Base-by-base conservation (phyloP, 1,140 invertebrate species). In the Drosophila azteca region DNA sequence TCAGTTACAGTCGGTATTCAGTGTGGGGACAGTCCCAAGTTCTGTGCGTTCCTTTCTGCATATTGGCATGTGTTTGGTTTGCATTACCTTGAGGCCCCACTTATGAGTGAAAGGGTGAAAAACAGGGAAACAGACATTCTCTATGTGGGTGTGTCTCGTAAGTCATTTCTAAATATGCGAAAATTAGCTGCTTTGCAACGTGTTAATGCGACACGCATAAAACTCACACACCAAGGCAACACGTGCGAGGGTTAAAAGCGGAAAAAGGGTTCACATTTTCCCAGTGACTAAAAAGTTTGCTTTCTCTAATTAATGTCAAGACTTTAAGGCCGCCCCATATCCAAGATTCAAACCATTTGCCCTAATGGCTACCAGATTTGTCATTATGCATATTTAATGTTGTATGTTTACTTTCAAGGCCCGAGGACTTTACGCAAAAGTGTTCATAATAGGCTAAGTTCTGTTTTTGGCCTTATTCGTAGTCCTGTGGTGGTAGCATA, bases 141-240 rank as follows among this genome's bases (percentile, higher is more conserved):
- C 11, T 4, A 39, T 39, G 35, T 11, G 9, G 9, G 11, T 39
- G 9, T 13, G 39, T 66, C 39, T 60, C 39, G 31, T 54, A 26
- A 52, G 73, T 54, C 55, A 53, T 60, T 68, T 76, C 62, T 76
- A 76, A 76, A 68, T 76, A 76, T 76, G 73, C 73, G 55, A 76
- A 67, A 35, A 51, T 53, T 0, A 74, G 48, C 50, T 67, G 62
- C 62, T 65, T 54, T 50, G 50, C 11, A 52, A 20, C 1, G 17
- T 20, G 17, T 20, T 20, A 20, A 20, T 20, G 17, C 17, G 17
- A 20, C 17, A 20, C 17, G 17, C 17, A 20, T 20, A 20, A 20
- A 20, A 20, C 17, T 20, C 17, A 20, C 17, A 20, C 17, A 20
- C 0, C 0, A 75, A 45, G 64, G 26, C 17, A 29, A 59, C 53